A percentile compares a stretch with the other conserved stretches of the same genome.
Conservation (phyloP, 1,140 invertebrate genomes). For the Drosophila auraria region DNA sequence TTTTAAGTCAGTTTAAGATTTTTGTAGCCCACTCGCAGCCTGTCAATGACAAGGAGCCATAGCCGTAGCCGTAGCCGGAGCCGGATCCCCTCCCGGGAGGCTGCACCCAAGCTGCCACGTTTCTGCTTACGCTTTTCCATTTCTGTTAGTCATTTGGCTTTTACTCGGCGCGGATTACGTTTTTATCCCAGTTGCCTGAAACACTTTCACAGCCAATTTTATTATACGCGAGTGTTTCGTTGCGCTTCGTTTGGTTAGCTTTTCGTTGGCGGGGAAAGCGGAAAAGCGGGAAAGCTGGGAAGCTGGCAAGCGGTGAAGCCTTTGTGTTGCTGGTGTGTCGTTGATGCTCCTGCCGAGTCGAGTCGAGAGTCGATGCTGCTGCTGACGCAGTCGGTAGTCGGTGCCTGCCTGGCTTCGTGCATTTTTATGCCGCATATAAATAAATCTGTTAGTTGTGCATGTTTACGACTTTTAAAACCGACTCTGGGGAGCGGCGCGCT, state of each 20-base stretch:
- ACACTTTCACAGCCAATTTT: conserved; percentile 83
- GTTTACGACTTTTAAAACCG: conserved; percentile 82
- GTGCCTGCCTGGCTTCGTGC: conserved; percentile 56
- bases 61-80: not conserved
- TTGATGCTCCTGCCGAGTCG: conserved; percentile 10
- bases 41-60: conserved; percentile 58
- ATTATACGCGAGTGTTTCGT: conserved; percentile 74
- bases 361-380: conserved; percentile 9
- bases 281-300: not conserved
- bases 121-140: conserved; percentile 48
- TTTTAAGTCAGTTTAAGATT: conserved; percentile 83
- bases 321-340: conserved; percentile 44
- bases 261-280: conserved; percentile 9
- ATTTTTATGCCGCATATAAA: conserved; percentile 84
- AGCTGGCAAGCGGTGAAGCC: conserved; percentile 6
- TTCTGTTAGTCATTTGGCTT: conserved; percentile 79
- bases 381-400: conserved; percentile 29
- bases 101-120: conserved; percentile 5
- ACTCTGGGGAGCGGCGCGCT: conserved; percentile 43
- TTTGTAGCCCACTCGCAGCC: conserved; percentile 69
- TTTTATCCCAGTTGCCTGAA: conserved; percentile 79
- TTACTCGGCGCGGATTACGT: conserved; percentile 76
- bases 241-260: conserved; percentile 45
- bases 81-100: conserved; percentile 9
- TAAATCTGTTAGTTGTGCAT: conserved; percentile 84